These are phyloP conservation scores for Hyposoter didymator DNA, from an alignment of 2,888 invertebrate genomes.

Conservation along the genomic window DNA sequence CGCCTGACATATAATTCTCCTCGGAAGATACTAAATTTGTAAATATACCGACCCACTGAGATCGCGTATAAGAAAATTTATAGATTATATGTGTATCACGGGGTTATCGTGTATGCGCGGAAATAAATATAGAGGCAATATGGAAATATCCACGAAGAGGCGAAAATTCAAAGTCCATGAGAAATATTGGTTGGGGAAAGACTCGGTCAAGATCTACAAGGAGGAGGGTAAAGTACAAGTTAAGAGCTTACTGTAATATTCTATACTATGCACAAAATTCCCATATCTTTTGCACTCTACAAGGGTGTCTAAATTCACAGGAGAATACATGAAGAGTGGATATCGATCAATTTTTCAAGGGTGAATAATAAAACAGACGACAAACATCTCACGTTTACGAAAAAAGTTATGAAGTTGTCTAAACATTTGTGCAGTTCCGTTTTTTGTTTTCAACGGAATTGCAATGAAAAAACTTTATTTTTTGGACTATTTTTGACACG, in stretches of 20 bases:
- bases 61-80: slow-evolving; percentile 43
- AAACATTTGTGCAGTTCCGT: neutral
- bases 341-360: slow-evolving; percentile 1
- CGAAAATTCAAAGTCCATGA: slow-evolving; percentile 64
- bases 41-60: slow-evolving; percentile 52
- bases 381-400: neutral
- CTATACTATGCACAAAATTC: slow-evolving; percentile 20
- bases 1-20: slow-evolving; percentile 64
- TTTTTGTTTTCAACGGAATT: neutral
- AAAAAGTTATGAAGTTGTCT: neutral
- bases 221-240: slow-evolving; percentile 28
- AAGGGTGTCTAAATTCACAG: slow-evolving; percentile 11
- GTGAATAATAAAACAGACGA: slow-evolving; percentile 22
- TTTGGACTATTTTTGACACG: neutral
- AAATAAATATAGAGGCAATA: slow-evolving; percentile 29
- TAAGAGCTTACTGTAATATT: slow-evolving; percentile 13
- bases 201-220: slow-evolving; percentile 42
- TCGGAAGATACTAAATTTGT: slow-evolving; percentile 61
- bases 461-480: neutral
- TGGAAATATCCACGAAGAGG: slow-evolving; percentile 55
- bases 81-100: slow-evolving; percentile 48
- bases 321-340: neutral
- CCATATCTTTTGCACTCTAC: slow-evolving; percentile 24
- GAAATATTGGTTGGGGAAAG: slow-evolving; percentile 43
- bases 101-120: slow-evolving; percentile 32